Evolutionary conservation across 2,888 invertebrate genomes (phyloP), one percentile per base, ranked within the genome.

Genomic region (Ophonus ardosiacus): DNA sequence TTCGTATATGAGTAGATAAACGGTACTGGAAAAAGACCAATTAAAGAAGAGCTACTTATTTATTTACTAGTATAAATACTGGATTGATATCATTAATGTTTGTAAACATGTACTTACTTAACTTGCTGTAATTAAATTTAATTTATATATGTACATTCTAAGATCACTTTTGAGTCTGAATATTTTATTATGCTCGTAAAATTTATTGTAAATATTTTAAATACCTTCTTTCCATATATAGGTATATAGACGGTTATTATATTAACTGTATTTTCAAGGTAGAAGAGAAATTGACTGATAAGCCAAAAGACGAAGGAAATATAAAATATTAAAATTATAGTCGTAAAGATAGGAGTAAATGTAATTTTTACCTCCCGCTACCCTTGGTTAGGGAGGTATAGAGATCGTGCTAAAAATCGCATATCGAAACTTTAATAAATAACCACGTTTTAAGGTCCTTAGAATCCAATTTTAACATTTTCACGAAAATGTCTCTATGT

Each of bases 71-170:
- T 18, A 63, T n/a, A 24, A n/a, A 10, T 63, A 21, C 8, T 18
- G 21, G 63, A 5, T 68, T 68, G n/a, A 68, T 43, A 43, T 74
- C 71, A 43, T 40, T 74, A 40, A 74, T 74, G 71, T 74, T 74
- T 74, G 43, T 74, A 74, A 74, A 74, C 71, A 74, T 74, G 40
- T 5, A 43, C 43, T 74, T 40, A 38, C 15, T 71, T 71, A 38
- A 71, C 68, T 40, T 71, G 15, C 2, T 15, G 71, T 5, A 74
- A 74, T 74, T 40, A 74, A 43, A 8, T 38, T 43, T 65, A 24
- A 68, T 38, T 68, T 68, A 68, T 68, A 68, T 31, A 65, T 31
- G 31, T 31, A 68, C 38, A 5, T 38, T 7, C n/a, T 63, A 63
- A 6, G 7, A 51, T 51, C 43, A 17, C 59, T 59, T 5, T 59